Evolutionary conservation across 1,140 invertebrate species (phyloP).

Genomic region (Medauroidea extradentata): DNA sequence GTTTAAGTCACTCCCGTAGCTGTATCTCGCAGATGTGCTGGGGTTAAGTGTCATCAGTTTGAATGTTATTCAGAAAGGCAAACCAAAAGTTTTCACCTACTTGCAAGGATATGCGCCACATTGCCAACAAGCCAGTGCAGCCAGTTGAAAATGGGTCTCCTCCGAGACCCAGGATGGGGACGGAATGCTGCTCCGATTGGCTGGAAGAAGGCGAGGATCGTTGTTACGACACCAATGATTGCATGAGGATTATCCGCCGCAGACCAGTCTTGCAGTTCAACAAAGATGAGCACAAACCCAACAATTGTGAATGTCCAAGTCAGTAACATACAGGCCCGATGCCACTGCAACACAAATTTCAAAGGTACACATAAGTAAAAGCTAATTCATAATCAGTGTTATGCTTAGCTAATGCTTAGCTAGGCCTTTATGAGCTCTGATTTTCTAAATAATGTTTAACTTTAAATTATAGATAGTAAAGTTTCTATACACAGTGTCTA

Average conservation of each 20-base stretch:
- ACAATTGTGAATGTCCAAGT: slow-evolving; percentile 73
- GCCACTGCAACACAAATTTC: slow-evolving; percentile 15
- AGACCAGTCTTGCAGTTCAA: slow-evolving; percentile 72
- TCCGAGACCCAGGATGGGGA: slow-evolving; percentile 75
- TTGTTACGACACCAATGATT: slow-evolving; percentile 70
- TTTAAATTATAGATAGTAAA: no score
- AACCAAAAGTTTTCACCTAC: slow-evolving; percentile 66
- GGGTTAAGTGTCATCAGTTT: no score
- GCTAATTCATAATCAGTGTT: no score
- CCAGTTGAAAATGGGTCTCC: slow-evolving; percentile 90
- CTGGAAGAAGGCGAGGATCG: slow-evolving; percentile 79
- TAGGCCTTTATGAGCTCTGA: no score
- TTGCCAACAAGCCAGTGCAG: slow-evolving; percentile 90
- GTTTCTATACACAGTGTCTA: no score
- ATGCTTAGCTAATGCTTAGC: no score
- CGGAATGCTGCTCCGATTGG: slow-evolving; percentile 84
- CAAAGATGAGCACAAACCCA: slow-evolving; percentile 77
- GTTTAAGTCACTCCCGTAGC: no score
- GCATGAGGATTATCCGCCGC: slow-evolving; percentile 71
- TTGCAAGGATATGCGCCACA: slow-evolving; percentile 83
- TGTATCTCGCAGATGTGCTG: no score
- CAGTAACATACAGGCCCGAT: slow-evolving; percentile 41
- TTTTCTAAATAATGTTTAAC: no score
- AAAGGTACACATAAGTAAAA: no score
- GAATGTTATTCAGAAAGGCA: neutral